Evolutionary conservation across 2,888 invertebrate genomes (phyloP).

Genomic region (Rotaria sp.): DNA sequence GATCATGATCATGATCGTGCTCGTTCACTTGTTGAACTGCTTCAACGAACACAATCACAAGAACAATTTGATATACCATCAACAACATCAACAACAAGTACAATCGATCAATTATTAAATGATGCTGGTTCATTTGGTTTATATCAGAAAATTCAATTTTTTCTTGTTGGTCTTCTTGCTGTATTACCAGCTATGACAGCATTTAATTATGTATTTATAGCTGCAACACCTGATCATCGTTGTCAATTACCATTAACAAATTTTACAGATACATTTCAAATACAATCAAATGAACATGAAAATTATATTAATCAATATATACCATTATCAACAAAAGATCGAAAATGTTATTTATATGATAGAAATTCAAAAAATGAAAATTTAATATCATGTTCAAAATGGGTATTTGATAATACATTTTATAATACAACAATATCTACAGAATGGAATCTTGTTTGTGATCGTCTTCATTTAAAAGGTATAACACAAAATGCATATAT

Average conservation of each 20-base stretch:
- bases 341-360: neutral
- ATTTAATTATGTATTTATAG: constrained; percentile 85
- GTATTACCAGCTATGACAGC: constrained; percentile 83
- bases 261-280: neutral
- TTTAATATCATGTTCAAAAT: neutral
- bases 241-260: constrained; percentile 57
- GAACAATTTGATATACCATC: neutral
- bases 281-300: neutral
- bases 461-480: constrained; percentile 20
- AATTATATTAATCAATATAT: neutral
- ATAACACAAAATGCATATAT: constrained; percentile 13
- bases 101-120: constrained; percentile 58
- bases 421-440: constrained; percentile 4
- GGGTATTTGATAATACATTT: neutral
- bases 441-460: constrained; percentile 14
- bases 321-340: neutral
- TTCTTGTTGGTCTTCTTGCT: constrained; percentile 79
- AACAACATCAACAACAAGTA: neutral
- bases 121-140: constrained; percentile 80
- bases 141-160: constrained; percentile 77
- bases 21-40: neutral
- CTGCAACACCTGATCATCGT: constrained; percentile 78
- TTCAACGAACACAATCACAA: neutral
- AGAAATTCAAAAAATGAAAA: neutral
- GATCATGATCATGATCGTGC: neutral